Evolutionary conservation across 2,888 invertebrate genomes (phyloP).

Genomic region (Synanthedon tipuliformis): DNA sequence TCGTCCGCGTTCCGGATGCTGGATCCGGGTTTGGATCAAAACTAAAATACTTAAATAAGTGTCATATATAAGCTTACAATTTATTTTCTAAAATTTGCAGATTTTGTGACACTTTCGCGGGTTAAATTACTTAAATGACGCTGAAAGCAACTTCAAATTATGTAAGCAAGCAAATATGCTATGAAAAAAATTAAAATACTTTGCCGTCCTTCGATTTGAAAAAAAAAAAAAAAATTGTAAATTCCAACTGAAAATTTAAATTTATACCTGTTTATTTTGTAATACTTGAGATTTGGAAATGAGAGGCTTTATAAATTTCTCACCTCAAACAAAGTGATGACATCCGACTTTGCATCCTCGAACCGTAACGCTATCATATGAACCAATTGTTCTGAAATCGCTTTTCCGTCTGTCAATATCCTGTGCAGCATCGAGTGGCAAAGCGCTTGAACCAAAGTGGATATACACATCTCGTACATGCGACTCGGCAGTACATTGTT

Average conservation of each 20-base stretch:
- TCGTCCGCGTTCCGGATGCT: no score
- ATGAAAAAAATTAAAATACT: no score
- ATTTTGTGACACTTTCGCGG: no score
- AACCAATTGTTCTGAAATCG: constrained; percentile 44
- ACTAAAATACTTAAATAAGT: no score
- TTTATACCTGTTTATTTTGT: not conserved
- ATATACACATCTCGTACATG: constrained; percentile 50
- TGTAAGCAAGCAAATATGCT: no score
- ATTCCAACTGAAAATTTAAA: not conserved
- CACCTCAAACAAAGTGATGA: constrained; percentile 45
- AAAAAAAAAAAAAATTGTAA: constrained; percentile 17
- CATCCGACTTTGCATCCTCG: constrained; percentile 27
- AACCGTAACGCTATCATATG: constrained; percentile 40
- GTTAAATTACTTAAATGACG: no score
- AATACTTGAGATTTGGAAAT: not conserved
- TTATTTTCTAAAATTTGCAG: no score
- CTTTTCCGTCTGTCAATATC: constrained; percentile 32
- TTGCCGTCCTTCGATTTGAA: not conserved
- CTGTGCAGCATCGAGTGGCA: constrained; percentile 40
- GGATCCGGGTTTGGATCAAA: no score
- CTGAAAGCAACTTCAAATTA: no score
- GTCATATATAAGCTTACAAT: no score
- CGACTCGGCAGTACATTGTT: constrained; percentile 31
- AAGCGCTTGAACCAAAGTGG: constrained; percentile 35
- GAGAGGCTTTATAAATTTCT: constrained; percentile 3